Percentiles rank a stretch among this genome's conserved stretches.
These are phyloP conservation scores for Allobates femoralis DNA, from an alignment of 2,797 vertebrate species.

Conservation along the genomic window DNA sequence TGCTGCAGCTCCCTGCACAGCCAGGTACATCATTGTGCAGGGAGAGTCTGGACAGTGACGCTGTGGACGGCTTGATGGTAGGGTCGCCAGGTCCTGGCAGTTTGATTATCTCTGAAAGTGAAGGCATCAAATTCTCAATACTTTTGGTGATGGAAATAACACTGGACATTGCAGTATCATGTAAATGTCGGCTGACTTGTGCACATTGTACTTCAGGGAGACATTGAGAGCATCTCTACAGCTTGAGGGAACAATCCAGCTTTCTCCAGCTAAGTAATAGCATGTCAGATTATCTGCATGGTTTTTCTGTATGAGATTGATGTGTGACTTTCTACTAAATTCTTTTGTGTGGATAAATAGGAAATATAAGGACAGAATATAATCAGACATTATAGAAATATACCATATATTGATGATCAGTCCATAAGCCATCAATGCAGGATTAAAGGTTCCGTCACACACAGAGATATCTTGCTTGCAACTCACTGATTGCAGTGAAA, in stretches of 20 bases:
- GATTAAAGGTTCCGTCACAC: no score
- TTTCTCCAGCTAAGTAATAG: conserved; percentile 49
- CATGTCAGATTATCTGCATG: conserved; percentile 48
- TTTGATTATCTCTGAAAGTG: background rate
- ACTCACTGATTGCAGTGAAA: no score
- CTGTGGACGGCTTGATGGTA: background rate
- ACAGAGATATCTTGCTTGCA: no score
- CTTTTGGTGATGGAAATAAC: background rate
- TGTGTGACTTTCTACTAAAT: conserved; percentile 15
- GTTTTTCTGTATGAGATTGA: background rate
- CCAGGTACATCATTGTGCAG: background rate
- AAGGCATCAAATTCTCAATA: background rate
- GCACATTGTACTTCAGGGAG: conserved; percentile 14
- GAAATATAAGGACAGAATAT: background rate
- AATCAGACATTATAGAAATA: background rate
- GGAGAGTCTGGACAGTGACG: background rate
- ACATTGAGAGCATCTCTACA: background rate
- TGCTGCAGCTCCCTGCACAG: background rate
- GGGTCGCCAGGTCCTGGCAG: background rate
- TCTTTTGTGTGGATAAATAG: background rate
- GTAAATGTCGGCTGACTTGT: background rate
- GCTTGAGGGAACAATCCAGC: background rate
- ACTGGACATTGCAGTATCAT: background rate
- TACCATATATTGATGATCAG: no score
- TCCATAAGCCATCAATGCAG: background rate